Percentiles rank a stretch among this genome's conserved stretches.
phyloP scores from a whole-genome alignment of 92 coral and sea anemone genomes.

The Epizoanthus illoricatus region DNA sequence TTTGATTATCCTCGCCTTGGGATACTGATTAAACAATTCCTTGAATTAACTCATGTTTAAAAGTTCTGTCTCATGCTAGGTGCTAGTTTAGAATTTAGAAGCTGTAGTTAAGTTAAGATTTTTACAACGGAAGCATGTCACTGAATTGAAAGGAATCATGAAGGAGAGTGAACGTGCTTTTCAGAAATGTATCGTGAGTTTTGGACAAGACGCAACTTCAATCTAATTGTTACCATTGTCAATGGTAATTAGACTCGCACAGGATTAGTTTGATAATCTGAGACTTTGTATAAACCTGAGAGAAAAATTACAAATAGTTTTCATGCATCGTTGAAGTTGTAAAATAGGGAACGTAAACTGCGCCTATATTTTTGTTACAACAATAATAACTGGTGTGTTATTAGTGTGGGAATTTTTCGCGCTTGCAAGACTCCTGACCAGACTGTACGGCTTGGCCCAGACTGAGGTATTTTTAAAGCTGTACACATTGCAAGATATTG shows the following conservation, averaged over 20 bases:
- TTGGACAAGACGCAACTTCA: neutral
- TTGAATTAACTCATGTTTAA: too few species aligned
- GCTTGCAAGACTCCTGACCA: neutral
- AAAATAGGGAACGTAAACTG: constrained; percentile 11
- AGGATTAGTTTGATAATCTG: constrained; percentile 2
- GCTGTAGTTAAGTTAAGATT: too few species aligned
- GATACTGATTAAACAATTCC: too few species aligned
- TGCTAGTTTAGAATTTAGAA: too few species aligned
- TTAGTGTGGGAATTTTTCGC: too few species aligned
- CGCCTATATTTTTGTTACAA: neutral
- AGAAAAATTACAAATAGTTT: constrained; percentile 16
- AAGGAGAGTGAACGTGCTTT: too few species aligned
- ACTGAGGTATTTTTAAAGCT: neutral
- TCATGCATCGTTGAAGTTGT: constrained; percentile 9
- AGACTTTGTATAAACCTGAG: neutral
- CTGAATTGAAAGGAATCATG: too few species aligned
- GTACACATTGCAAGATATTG: too few species aligned
- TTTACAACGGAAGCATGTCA: too few species aligned
- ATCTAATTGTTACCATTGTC: constrained; percentile 27
- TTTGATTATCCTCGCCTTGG: too few species aligned
- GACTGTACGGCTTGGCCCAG: neutral
- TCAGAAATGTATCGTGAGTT: neutral
- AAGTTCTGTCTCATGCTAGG: too few species aligned
- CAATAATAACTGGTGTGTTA: too few species aligned
- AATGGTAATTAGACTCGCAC: neutral